Evolutionary conservation across 2,888 invertebrate species (phyloP).

Genomic region (Macaria liturata): DNA sequence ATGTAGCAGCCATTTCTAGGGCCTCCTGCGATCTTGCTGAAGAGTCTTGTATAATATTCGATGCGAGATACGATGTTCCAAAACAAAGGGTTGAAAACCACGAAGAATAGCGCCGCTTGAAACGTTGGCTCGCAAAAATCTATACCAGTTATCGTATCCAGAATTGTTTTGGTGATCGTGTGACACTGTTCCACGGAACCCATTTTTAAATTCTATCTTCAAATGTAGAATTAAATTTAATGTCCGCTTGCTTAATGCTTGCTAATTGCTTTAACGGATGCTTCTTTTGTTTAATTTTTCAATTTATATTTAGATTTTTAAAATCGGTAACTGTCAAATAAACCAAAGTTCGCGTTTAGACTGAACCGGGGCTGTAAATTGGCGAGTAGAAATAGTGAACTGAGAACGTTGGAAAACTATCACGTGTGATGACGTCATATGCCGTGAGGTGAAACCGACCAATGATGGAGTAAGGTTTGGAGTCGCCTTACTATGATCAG

Average conservation of each 20-base stretch:
- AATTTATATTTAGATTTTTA: too few species aligned
- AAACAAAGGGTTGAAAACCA: constrained; percentile 2
- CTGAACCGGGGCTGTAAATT: neutral
- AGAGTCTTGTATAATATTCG: constrained; percentile 5
- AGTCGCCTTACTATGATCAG: too few species aligned
- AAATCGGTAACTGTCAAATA: too few species aligned
- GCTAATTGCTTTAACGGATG: neutral
- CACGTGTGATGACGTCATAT: neutral
- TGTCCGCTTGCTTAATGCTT: neutral
- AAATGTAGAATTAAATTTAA: neutral
- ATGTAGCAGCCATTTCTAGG: neutral
- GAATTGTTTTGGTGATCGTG: neutral
- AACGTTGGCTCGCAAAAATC: constrained; percentile 4
- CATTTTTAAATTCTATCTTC: constrained; percentile 4
- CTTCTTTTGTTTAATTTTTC: neutral
- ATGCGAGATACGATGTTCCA: constrained; percentile 1
- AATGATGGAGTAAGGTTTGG: neutral
- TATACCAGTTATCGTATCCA: constrained; percentile 1
- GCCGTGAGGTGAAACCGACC: neutral
- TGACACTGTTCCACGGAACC: constrained; percentile 6
- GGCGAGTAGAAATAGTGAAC: constrained; percentile 1
- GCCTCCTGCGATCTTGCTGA: constrained; percentile 2
- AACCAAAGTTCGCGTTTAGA: neutral
- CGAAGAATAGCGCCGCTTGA: constrained; percentile 1
- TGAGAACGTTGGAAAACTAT: neutral